Evolutionary conservation across 2,888 invertebrate species (phyloP).

Genomic region (Himalopsyche anomala): DNA sequence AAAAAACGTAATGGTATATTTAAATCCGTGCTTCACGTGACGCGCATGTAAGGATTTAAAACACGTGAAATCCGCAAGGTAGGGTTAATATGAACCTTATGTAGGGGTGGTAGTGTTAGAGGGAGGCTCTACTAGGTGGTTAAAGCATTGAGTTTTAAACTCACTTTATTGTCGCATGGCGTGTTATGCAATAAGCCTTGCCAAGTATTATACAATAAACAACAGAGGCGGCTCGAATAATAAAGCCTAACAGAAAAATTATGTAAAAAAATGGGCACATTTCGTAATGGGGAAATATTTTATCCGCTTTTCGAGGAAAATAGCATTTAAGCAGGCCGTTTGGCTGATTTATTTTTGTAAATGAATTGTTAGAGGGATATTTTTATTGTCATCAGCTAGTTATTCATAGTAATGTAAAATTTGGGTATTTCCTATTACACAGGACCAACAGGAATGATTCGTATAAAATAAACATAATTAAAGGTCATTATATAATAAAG

Average conservation of each 20-base stretch:
- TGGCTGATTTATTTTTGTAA: not conserved
- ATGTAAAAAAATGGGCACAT: slow-evolving; percentile 13
- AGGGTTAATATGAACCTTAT: slow-evolving; percentile 14
- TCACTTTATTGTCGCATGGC: slow-evolving; percentile 55
- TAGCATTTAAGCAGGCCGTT: not conserved
- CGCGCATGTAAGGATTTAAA: not conserved
- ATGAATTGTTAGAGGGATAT: not conserved
- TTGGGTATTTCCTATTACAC: too few species aligned
- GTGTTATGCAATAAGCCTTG: slow-evolving; percentile 48
- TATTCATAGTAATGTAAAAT: not conserved
- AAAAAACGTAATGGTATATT: not conserved
- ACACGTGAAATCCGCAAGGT: slow-evolving; percentile 30
- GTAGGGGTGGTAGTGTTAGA: slow-evolving; percentile 3
- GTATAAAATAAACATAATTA: too few species aligned
- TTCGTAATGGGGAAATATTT: slow-evolving; percentile 10
- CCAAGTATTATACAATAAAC: slow-evolving; percentile 25
- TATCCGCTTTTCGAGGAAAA: not conserved
- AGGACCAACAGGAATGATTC: too few species aligned
- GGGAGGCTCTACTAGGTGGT: slow-evolving; percentile 2
- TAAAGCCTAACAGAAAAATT: slow-evolving; percentile 35
- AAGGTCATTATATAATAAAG: too few species aligned
- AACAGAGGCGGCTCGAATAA: slow-evolving; percentile 17
- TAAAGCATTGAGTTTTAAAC: slow-evolving; percentile 45
- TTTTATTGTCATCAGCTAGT: not conserved
- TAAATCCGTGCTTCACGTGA: not conserved